Percentiles rank a stretch among this genome's conserved stretches.
These are phyloP conservation scores for Halesus radiatus DNA, from an alignment of 1,140 invertebrate genomes.

Conservation along the genomic window DNA sequence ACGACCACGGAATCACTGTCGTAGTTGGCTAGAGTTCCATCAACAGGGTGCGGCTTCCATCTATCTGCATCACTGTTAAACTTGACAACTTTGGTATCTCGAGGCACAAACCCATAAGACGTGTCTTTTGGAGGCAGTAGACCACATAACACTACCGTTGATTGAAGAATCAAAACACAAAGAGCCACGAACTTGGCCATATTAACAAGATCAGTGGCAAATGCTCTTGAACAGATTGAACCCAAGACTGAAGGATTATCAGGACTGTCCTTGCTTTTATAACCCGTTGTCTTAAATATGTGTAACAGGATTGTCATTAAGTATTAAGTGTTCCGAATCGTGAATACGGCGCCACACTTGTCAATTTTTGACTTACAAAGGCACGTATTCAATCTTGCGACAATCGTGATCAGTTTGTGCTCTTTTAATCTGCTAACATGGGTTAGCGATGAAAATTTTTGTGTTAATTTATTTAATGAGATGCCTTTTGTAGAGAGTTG, in stretches of 20 bases:
- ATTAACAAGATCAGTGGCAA: background rate
- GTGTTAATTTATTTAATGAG: background rate
- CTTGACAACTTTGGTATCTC: slow-evolving; percentile 38
- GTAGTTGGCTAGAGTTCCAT: background rate
- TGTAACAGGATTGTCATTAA: slow-evolving; percentile 43
- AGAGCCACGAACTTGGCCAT: slow-evolving; percentile 28
- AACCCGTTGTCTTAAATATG: slow-evolving; percentile 40
- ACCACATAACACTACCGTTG: slow-evolving; percentile 9
- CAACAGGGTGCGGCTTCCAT: slow-evolving; percentile 36
- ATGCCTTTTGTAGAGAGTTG: no score
- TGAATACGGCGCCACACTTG: slow-evolving; percentile 23
- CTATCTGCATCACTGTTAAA: slow-evolving; percentile 15
- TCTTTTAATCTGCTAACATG: slow-evolving; percentile 30
- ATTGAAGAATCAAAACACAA: slow-evolving; percentile 11
- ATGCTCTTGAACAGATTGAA: slow-evolving; percentile 32
- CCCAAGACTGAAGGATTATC: slow-evolving; percentile 38
- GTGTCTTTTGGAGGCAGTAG: slow-evolving; percentile 36
- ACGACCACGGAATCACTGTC: slow-evolving; percentile 34
- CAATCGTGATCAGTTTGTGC: slow-evolving; percentile 33
- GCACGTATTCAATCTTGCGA: background rate
- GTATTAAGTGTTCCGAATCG: slow-evolving; percentile 48
- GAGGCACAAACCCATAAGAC: slow-evolving; percentile 46
- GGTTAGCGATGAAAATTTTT: background rate
- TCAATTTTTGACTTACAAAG: background rate
- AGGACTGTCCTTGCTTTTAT: slow-evolving; percentile 49